Evolutionary conservation across 2,113 vertebrate species (phyloP), one percentile per base, ranked within the genome.

Genomic region (Gila orcuttii): DNA sequence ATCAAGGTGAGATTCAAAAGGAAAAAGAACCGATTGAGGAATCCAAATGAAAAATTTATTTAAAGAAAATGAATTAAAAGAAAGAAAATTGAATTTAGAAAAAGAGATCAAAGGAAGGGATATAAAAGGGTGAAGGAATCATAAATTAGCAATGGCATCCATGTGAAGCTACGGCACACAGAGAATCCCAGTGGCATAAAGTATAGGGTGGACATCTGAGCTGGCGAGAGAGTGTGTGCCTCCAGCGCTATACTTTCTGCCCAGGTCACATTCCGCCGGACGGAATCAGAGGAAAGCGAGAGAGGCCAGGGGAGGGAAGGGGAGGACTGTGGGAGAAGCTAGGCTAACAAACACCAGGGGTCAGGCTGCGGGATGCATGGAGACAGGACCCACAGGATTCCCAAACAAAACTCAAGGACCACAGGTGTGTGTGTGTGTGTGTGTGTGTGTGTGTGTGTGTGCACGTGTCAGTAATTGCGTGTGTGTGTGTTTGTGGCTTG

Each of bases 121-220:
- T 42, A 79, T 15, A 77, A 78, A 28, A 71, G 47, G 55, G 62
- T 76, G 78, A 62, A 74, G 45, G 23, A 55, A 31, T 71, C 13
- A 68, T 52, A 57, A 57, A 55, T 81, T 21, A 71, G 82, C 36
- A 79, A 89, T 91, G 39, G 84, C 86, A 95, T 96, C 96, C 97
- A 98, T 98, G 98, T 99, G 97, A 97, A 99, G 97, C 97, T 95
- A 98, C 97, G 97, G 97, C 94, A 93, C 52, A 88, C 85, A 88
- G 60, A 80, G 69, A 82, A 76, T 85, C 76, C 50, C 82, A 83
- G 66, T 31, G n/a, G 85, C 92, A 93, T 87, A 94, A 93, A 94
- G 92, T 94, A 93, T 93, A 91, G 90, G 84, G 89, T 90, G 91
- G 91, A 76, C 25, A 15, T 79, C 75, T 77, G 17, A 57, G 42